phyloP scores from a whole-genome alignment of 2,888 invertebrate genomes.

The Saturnia pavonia region DNA sequence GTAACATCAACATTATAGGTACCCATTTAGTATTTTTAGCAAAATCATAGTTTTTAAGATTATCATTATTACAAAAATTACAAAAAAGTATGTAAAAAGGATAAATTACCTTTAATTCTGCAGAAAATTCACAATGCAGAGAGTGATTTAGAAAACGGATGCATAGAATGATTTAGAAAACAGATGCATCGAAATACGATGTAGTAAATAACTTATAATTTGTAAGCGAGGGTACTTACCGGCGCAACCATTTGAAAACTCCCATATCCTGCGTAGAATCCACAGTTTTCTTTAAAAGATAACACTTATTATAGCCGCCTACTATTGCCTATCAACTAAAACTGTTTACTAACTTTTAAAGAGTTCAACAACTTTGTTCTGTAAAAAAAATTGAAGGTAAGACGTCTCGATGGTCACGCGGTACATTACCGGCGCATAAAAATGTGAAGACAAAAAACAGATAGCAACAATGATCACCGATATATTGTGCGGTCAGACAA shows the following conservation, averaged over 20 bases:
- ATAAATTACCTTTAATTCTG: neutral
- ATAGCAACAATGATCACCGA: constrained; percentile 76
- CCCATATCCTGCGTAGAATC: constrained; percentile 70
- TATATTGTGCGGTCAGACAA: constrained; percentile 81
- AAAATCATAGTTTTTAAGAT: no score
- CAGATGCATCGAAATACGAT: neutral
- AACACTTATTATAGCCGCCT: constrained; percentile 38
- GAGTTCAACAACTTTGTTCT: constrained; percentile 42
- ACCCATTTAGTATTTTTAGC: no score
- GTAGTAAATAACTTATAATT: neutral
- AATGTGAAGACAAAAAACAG: constrained; percentile 67
- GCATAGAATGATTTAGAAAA: neutral
- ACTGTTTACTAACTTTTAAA: constrained; percentile 14
- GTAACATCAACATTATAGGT: no score
- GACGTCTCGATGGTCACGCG: constrained; percentile 55
- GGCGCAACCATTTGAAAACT: constrained; percentile 78
- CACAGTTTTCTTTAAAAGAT: constrained; percentile 54
- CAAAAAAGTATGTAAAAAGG: neutral
- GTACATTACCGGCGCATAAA: constrained; percentile 74
- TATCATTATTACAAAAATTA: no score
- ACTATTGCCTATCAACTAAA: constrained; percentile 31
- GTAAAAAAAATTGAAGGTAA: constrained; percentile 53
- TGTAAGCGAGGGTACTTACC: constrained; percentile 56
- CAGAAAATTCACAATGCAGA: neutral
- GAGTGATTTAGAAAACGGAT: neutral